phyloP scores from a whole-genome alignment of 2,113 vertebrate genomes.

The Brachypodius melanocephalos region DNA sequence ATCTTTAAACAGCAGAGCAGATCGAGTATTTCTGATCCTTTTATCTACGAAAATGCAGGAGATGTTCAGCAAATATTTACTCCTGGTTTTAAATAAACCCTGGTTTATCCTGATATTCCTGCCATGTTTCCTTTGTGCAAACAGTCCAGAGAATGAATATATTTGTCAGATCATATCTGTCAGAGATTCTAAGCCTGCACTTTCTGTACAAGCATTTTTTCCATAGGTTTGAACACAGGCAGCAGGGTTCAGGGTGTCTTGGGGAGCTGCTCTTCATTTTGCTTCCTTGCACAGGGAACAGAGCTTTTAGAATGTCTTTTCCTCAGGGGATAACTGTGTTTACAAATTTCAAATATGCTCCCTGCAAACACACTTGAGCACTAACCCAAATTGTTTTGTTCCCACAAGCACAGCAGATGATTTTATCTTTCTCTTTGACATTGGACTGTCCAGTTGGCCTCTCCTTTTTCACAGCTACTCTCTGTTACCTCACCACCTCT shows the following conservation, averaged over 20 bases:
- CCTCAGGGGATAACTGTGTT: background rate
- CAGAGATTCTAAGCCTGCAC: background rate
- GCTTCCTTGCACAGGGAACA: background rate
- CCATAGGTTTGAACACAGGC: background rate
- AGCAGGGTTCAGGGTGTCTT: background rate
- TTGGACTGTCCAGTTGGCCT: background rate
- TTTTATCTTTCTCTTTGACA: background rate
- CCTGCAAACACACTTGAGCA: background rate
- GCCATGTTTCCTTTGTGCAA: background rate
- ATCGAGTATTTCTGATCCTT: background rate
- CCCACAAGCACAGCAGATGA: background rate
- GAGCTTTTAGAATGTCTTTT: background rate
- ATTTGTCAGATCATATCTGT: background rate
- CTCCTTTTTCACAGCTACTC: background rate
- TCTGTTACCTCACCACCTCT: background rate
- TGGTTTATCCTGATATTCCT: background rate
- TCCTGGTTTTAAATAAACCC: background rate
- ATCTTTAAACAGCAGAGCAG: background rate
- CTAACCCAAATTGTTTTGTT: background rate
- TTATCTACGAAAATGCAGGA: background rate
- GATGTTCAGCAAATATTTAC: background rate
- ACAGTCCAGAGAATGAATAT: background rate
- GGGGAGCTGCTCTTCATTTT: background rate
- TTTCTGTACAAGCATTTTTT: background rate
- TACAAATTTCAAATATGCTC: background rate